Base-by-base conservation (phyloP, 2,888 invertebrate genomes). In the Anorthoa munda region DNA sequence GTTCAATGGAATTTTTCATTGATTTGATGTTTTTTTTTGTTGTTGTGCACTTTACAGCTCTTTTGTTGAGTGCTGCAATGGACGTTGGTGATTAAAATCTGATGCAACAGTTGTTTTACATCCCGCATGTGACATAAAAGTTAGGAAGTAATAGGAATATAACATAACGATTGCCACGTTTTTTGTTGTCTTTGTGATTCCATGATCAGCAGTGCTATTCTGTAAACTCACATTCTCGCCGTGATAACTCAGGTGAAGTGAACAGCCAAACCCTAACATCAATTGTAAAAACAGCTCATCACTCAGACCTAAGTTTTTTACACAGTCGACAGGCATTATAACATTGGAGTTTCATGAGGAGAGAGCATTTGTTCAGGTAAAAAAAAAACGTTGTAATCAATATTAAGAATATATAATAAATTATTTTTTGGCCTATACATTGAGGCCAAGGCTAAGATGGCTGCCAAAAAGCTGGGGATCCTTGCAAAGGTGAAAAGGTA, bases 1-100 rank as follows among this genome's bases (percentile, higher is more conserved):
- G 81, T 87, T 79, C 83, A 77, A 87, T 79, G 82, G 77, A 66
- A 80, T 85, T 84, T 81, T 81, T 75, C 69, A 83, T 78, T 85
- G 77, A 80, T 84, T 77, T 74, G 53, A 58, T 78, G 21, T 18
- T 31, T 66, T 58, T 77, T 78, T 72, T 63, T 69, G 23, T 56
- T 53, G 60, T 48, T 79, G 60, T 23, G 63, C 76, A 79, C 76
- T 82, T 82, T 72, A 56, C 67, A 31, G 51, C 60, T 55, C 67
- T 69, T 68, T 81, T 81, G 66, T 80, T 66, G 46, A 76, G 53
- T 74, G 50, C 17, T 59, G 67, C 15, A 31, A 39, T 46, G 50
- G 23, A 26, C 55, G 9, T 55, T 56, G 65, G 67, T 65, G 66
- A 71, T 66, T 66, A 26, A 56, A 58, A 45, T 51, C 12, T 55